Percentiles rank a stretch among this genome's conserved stretches.
phyloP scores from a whole-genome alignment of 2,888 invertebrate genomes.

The Microchrysa polita region DNA sequence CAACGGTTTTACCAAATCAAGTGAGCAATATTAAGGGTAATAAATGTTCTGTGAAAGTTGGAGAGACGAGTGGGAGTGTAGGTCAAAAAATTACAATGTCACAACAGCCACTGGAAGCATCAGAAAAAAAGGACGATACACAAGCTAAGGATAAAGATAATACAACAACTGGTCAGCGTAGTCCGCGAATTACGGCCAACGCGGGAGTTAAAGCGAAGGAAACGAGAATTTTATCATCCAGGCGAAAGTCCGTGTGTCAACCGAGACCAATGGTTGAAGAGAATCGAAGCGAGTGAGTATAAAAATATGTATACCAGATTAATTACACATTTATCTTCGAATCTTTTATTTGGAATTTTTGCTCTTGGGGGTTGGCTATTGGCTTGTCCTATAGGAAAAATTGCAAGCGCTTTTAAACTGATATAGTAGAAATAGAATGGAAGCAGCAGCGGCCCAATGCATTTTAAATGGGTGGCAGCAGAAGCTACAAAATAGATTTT shows the following conservation, averaged over 20 bases:
- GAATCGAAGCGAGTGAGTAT: conserved; percentile 42
- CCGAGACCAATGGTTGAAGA: conserved; percentile 27
- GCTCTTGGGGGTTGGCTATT: too few species aligned
- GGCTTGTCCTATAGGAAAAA: too few species aligned
- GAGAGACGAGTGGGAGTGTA: conserved; percentile 47
- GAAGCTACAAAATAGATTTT: too few species aligned
- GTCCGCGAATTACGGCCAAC: conserved; percentile 32
- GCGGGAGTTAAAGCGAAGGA: conserved; percentile 34
- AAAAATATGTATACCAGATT: too few species aligned
- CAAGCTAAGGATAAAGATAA: conserved; percentile 5
- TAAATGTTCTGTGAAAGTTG: conserved; percentile 19
- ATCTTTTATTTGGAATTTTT: too few species aligned
- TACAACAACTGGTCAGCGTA: conserved; percentile 27
- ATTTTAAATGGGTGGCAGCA: too few species aligned
- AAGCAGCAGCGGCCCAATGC: too few species aligned
- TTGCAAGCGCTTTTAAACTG: too few species aligned
- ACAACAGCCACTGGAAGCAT: not conserved
- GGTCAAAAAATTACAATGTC: conserved; percentile 32
- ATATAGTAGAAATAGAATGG: too few species aligned
- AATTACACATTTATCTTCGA: too few species aligned
- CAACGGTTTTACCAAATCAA: conserved; percentile 43
- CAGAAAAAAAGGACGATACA: not conserved
- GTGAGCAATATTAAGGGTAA: conserved; percentile 53
- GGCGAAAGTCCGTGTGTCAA: conserved; percentile 43
- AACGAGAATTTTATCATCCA: conserved; percentile 16